Base-by-base conservation (phyloP, 23 tunicate genomes). In the Trididemnum clinides region DNA sequence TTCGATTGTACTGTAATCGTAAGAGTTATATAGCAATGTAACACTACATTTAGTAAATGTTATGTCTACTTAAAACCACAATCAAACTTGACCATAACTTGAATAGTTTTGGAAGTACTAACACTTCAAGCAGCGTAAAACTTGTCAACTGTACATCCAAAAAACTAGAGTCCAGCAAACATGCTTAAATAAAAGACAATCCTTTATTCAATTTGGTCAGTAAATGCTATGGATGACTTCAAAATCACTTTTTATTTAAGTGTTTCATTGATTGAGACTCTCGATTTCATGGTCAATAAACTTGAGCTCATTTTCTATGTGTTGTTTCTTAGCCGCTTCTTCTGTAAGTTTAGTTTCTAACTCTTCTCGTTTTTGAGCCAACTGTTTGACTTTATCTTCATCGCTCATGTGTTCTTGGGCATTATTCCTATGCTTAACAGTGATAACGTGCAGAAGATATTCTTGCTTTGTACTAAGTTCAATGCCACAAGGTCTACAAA, bases 251-350 rank as follows among this genome's bases (percentile, higher is more conserved):
- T n/a, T n/a, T n/a, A n/a, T n/a, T n/a, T n/a, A n/a, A n/a, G n/a
- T n/a, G n/a, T n/a, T n/a, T n/a, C n/a, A n/a, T n/a, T n/a, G n/a
- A n/a, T n/a, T n/a, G n/a, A n/a, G n/a, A n/a, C 54, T 66, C 37
- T 28, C 57, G 1, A 78, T n/a, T 51, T 78, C 65, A 30, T 21
- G 22, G 28, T 78, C 83, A 29, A 78, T 78, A 2, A 1, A 39
- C 26, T 37, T 54, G 49, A 87, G 54, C 33, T 79, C 81, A 4
- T 70, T 64, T 39, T 65, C 91, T 4, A 87, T 50, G 26, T 51
- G 39, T 66, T 28, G 32, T 49, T 85, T 51, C 34, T 81, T 80
- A 33, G 85, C 91, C 32, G 49, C 85, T 33, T 87, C 91, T 80
- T 80, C 85, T 23, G 84, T 0, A 0, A 87, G 21, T 30, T 36